Conservation (phyloP, 2,888 invertebrate species). For the Xestoiulus laeticollis region DNA sequence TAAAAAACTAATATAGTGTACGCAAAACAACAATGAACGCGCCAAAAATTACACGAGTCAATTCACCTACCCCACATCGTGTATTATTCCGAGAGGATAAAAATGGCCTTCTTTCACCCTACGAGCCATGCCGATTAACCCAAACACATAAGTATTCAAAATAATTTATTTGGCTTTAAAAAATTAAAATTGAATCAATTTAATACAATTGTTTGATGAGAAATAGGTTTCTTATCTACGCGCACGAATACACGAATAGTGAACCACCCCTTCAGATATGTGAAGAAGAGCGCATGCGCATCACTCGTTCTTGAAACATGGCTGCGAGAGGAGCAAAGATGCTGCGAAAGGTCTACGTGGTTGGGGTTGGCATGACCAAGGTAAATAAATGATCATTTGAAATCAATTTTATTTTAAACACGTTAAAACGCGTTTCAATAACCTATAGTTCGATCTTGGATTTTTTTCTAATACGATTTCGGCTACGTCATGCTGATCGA, state of each 20-base stretch:
- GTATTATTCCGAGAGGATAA: conserved; percentile 44
- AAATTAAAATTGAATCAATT: neutral
- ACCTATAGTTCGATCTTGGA: neutral
- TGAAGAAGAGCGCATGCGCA: conserved; percentile 18
- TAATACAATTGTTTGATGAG: neutral
- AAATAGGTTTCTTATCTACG: neutral
- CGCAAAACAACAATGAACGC: conserved; percentile 57
- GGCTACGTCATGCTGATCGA: neutral
- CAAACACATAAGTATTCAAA: neutral
- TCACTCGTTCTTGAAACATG: conserved; percentile 42
- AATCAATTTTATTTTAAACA: neutral
- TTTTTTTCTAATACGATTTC: neutral
- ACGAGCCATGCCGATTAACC: neutral
- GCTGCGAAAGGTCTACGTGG: conserved; percentile 76
- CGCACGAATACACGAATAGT: neutral
- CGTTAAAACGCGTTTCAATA: neutral
- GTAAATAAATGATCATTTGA: conserved; percentile 64
- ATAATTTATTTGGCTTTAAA: neutral
- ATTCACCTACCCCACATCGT: conserved; percentile 46
- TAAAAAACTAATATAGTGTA: conserved; percentile 47
- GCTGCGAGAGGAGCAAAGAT: conserved; percentile 42
- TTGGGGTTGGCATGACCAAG: conserved; percentile 98
- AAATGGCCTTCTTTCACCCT: neutral
- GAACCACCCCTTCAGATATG: neutral
- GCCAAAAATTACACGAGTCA: conserved; percentile 55